Evolutionary conservation across 1,140 invertebrate species (phyloP).

Genomic region (Hylaeus anthracinus): DNA sequence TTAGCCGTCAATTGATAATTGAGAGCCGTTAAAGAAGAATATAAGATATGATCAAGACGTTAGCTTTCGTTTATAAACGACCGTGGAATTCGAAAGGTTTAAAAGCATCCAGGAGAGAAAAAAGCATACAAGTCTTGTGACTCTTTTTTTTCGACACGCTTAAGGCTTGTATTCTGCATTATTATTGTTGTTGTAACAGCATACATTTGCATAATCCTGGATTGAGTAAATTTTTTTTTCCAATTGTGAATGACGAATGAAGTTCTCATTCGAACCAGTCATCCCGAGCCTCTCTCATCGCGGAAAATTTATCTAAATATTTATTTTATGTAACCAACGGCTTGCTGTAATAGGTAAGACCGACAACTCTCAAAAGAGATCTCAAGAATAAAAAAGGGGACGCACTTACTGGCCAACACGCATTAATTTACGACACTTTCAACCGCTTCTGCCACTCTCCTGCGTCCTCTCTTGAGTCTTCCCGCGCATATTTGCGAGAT

Average conservation of each 20-base stretch:
- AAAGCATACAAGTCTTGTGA: neutral
- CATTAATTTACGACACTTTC: slow-evolving; percentile 67
- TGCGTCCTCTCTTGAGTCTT: slow-evolving; percentile 16
- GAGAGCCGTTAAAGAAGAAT: neutral
- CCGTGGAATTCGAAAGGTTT: neutral
- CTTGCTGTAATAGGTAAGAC: neutral
- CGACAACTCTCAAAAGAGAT: slow-evolving; percentile 15
- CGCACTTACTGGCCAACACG: slow-evolving; percentile 42
- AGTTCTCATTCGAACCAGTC: slow-evolving; percentile 21
- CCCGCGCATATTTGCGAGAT: slow-evolving; percentile 49
- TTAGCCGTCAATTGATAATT: neutral
- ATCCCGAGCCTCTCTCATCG: neutral
- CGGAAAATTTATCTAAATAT: slow-evolving; percentile 41
- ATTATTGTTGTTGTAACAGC: slow-evolving; percentile 44
- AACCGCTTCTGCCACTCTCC: slow-evolving; percentile 48
- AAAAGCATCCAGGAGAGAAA: slow-evolving; percentile 3
- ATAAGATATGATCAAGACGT: neutral
- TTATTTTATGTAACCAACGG: slow-evolving; percentile 28
- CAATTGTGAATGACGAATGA: slow-evolving; percentile 26
- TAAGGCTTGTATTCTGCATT: slow-evolving; percentile 18
- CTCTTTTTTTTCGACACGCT: slow-evolving; percentile 1
- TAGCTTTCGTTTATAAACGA: neutral
- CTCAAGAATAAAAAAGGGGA: neutral
- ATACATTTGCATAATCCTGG: slow-evolving; percentile 45
- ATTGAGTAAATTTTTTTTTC: slow-evolving; percentile 40